These are phyloP conservation scores for Hexactinellida sp. DNA, from an alignment of 37 sponge, comb jelly and placozoan species.

Conservation along the genomic window DNA sequence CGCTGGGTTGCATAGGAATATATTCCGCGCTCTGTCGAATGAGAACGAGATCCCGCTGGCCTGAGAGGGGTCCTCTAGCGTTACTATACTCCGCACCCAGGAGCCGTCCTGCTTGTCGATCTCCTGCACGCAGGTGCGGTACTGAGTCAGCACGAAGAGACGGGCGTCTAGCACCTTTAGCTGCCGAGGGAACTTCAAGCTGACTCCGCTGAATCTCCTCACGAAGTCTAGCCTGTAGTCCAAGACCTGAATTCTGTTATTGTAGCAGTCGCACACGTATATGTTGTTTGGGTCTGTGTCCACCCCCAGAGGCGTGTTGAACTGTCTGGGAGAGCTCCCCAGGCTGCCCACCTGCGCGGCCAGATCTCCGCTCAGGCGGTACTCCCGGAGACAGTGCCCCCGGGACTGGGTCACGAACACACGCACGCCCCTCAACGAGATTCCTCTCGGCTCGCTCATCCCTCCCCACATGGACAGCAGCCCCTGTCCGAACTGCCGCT, in stretches of 20 bases:
- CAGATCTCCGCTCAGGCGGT: background rate
- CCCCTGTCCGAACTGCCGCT: background rate
- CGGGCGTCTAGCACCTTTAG: background rate
- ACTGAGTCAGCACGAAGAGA: background rate
- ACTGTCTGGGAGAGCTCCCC: background rate
- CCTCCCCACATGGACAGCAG: background rate
- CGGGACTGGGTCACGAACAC: background rate
- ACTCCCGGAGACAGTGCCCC: background rate
- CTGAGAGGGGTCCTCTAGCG: background rate
- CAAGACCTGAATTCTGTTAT: background rate
- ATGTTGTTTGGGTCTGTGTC: background rate
- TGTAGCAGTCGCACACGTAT: background rate
- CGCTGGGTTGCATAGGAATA: background rate
- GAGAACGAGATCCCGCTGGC: background rate
- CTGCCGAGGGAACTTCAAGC: background rate
- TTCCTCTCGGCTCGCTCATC: background rate
- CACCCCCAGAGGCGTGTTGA: background rate
- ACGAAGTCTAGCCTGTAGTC: background rate
- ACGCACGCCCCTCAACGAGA: background rate
- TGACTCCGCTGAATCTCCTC: background rate
- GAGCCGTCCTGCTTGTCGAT: constrained; percentile 8
- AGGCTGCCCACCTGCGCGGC: background rate
- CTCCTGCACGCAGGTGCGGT: background rate
- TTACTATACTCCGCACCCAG: background rate
- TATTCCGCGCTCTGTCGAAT: background rate